Evolutionary conservation across 2,888 invertebrate species (phyloP).

Genomic region (Ommatoiulus sabulosus): DNA sequence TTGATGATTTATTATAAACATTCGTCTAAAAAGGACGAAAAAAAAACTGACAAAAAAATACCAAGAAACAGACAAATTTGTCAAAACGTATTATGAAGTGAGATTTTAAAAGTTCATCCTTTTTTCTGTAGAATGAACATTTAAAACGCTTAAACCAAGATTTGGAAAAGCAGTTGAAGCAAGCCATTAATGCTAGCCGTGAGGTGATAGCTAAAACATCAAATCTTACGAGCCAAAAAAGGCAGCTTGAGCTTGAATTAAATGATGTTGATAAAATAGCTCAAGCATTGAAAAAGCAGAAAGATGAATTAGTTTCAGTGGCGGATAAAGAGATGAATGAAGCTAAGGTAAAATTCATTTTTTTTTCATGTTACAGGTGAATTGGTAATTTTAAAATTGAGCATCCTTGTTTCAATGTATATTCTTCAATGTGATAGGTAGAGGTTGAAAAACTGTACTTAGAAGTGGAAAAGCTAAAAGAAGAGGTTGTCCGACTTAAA

Average conservation of each 20-base stretch:
- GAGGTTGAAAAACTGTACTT: conserved; percentile 45
- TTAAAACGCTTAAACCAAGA: conserved; percentile 54
- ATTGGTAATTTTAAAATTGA: not conserved
- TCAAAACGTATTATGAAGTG: no score
- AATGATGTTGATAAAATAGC: conserved; percentile 51
- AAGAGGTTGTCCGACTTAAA: conserved; percentile 42
- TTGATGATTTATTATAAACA: not conserved
- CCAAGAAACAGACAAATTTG: no score
- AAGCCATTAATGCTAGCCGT: conserved; percentile 34
- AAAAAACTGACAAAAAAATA: no score
- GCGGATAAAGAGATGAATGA: conserved; percentile 56
- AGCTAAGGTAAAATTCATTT: conserved; percentile 35
- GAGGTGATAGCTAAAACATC: not conserved
- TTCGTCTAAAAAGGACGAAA: no score
- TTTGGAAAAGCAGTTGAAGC: conserved; percentile 53
- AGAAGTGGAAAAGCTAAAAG: conserved; percentile 42
- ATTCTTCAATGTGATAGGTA: conserved; percentile 25
- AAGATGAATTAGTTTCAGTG: conserved; percentile 37
- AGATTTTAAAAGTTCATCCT: not conserved
- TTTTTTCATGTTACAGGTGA: not conserved
- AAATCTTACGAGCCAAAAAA: conserved; percentile 45
- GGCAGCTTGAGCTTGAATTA: conserved; percentile 47
- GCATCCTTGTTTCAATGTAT: not conserved
- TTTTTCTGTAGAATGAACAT: conserved; percentile 48
- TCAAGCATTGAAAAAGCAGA: conserved; percentile 49